Evolutionary conservation across 2,797 vertebrate species (phyloP).

Genomic region (Betta splendens): DNA sequence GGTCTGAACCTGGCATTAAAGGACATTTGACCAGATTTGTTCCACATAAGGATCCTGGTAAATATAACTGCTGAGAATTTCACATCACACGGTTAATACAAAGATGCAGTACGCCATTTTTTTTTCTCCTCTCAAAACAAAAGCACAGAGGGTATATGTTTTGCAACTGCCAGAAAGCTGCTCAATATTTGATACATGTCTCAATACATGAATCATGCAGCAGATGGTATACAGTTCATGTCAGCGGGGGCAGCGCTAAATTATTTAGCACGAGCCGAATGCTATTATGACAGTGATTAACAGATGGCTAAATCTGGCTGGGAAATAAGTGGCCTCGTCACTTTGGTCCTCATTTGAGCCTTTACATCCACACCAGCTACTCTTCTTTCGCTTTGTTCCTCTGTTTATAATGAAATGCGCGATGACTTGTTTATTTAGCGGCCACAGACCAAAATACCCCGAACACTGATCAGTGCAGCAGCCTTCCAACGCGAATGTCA

Average conservation of each 20-base stretch:
- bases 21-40: constrained; percentile 53
- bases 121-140: neutral
- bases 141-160: constrained; percentile 3
- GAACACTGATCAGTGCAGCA: constrained; percentile 18
- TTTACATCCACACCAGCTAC: too few relatives aligned
- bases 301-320: constrained; percentile 42
- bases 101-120: neutral
- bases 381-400: neutral
- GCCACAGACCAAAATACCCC: constrained; percentile 1
- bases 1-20: constrained; percentile 73
- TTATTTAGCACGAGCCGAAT: constrained; percentile 54
- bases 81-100: neutral
- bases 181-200: constrained; percentile 38
- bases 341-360: too few relatives aligned
- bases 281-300: constrained; percentile 37
- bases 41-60: constrained; percentile 44
- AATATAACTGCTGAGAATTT: constrained; percentile 24
- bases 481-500: constrained; percentile 28
- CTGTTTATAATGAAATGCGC: constrained; percentile 26
- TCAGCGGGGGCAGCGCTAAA: constrained; percentile 37
- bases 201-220: constrained; percentile 41
- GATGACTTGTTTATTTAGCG: constrained; percentile 25
- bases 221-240: constrained; percentile 26
- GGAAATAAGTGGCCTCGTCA: constrained; percentile 32
- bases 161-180: constrained; percentile 1